Percentiles rank a stretch among this genome's conserved stretches.
These are phyloP conservation scores for Bursaphelenchus mucronatus DNA, from an alignment of 1,140 invertebrate genomes.

Conservation along the genomic window DNA sequence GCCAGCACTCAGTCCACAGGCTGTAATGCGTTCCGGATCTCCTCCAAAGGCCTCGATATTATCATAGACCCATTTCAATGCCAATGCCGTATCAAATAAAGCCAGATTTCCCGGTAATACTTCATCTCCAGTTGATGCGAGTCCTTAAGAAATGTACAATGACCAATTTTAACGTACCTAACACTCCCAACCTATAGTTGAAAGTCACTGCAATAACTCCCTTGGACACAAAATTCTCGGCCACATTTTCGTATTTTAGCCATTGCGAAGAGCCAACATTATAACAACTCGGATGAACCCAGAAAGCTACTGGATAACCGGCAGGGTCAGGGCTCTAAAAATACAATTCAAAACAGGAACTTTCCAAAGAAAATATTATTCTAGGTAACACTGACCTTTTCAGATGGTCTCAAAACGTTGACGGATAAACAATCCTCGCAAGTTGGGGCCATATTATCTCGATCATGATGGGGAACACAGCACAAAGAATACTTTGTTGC, in stretches of 20 bases:
- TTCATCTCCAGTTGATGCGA: slow-evolving; percentile 61
- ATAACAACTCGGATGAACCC: slow-evolving; percentile 87
- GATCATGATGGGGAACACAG: background rate
- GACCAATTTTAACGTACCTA: slow-evolving; percentile 1
- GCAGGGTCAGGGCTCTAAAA: slow-evolving; percentile 63
- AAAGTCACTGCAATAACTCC: slow-evolving; percentile 44
- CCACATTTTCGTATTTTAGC: slow-evolving; percentile 29
- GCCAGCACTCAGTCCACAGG: slow-evolving; percentile 23
- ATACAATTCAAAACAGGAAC: too few species aligned
- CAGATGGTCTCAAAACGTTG: slow-evolving; percentile 1
- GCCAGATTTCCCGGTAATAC: slow-evolving; percentile 87
- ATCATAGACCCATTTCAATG: slow-evolving; percentile 28
- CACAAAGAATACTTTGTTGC: background rate
- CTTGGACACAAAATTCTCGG: slow-evolving; percentile 25
- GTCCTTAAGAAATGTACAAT: background rate
- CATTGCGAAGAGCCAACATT: slow-evolving; percentile 64
- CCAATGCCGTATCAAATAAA: slow-evolving; percentile 61
- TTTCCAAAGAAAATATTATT: background rate
- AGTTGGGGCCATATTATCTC: background rate
- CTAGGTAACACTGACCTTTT: background rate
- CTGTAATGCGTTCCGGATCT: slow-evolving; percentile 27
- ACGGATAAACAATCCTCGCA: too few species aligned
- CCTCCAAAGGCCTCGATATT: slow-evolving; percentile 30
- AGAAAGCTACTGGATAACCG: slow-evolving; percentile 68
- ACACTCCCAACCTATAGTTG: slow-evolving; percentile 40